Evolutionary conservation across 2,888 invertebrate species (phyloP).

Genomic region (Maniola hyperantus): DNA sequence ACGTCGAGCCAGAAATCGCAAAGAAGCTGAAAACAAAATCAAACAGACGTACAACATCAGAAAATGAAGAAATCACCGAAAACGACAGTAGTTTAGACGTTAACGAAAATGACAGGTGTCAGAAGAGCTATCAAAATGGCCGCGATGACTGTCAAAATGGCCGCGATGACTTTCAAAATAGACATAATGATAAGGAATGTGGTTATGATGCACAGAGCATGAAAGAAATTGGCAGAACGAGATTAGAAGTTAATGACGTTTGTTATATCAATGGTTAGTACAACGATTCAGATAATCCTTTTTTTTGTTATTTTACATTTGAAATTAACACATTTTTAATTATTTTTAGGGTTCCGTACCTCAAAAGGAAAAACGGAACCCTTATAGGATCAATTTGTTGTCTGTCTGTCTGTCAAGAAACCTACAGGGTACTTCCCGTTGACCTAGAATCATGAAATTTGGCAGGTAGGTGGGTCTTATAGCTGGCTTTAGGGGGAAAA

Average conservation of each 20-base stretch:
- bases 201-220: constrained; percentile 79
- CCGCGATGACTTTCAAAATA: constrained; percentile 42
- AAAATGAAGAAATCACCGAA: constrained; percentile 45
- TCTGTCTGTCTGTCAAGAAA: no score
- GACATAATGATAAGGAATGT: constrained; percentile 39
- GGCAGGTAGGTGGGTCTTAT: no score
- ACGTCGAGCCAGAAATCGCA: constrained; percentile 66
- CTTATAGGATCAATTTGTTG: no score
- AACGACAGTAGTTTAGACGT: constrained; percentile 40
- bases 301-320: no score
- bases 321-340: no score
- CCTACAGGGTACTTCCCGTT: no score
- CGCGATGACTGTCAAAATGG: constrained; percentile 28
- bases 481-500: no score
- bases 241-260: constrained; percentile 89
- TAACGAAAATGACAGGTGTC: constrained; percentile 42
- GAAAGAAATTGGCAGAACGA: constrained; percentile 84
- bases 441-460: no score
- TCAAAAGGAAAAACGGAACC: no score
- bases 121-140: constrained; percentile 39
- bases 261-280: constrained; percentile 96
- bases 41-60: constrained; percentile 52
- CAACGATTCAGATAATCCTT: no score
- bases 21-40: constrained; percentile 59
- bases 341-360: no score